Evolutionary conservation across 2,113 vertebrate genomes (phyloP).

Genomic region (Proteles cristata): DNA sequence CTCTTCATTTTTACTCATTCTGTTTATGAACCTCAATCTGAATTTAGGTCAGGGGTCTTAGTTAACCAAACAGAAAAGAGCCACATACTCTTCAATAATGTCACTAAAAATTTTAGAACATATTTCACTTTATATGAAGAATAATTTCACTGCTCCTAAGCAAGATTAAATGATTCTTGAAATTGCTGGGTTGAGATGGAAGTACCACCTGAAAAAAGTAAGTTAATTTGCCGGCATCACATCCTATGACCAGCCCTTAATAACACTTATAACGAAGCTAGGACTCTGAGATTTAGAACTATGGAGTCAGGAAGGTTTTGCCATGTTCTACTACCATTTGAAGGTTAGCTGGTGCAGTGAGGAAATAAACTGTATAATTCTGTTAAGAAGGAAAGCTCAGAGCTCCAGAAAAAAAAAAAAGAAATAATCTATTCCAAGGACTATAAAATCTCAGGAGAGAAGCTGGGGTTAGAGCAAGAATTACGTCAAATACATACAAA

Average conservation of each 20-base stretch:
- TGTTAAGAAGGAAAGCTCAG: slow-evolving; percentile 2
- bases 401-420: neutral
- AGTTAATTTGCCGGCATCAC: neutral
- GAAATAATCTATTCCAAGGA: slow-evolving; percentile 9
- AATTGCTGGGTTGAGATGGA: neutral
- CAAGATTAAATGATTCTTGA: neutral
- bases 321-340: neutral
- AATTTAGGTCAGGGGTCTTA: slow-evolving; percentile 14
- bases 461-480: slow-evolving; percentile 82
- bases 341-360: neutral
- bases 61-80: slow-evolving; percentile 29
- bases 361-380: neutral
- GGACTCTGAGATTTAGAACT: neutral
- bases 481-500: slow-evolving; percentile 97
- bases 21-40: slow-evolving; percentile 22
- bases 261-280: neutral
- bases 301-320: neutral
- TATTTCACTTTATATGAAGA: slow-evolving; percentile 4
- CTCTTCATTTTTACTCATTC: neutral
- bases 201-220: neutral
- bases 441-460: slow-evolving; percentile 76
- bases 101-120: neutral
- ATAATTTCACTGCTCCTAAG: slow-evolving; percentile 24
- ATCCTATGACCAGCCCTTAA: neutral
- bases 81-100: neutral